Evolutionary conservation across 2,888 invertebrate species (phyloP).

Genomic region (Sinodicranocentrus sp.): DNA sequence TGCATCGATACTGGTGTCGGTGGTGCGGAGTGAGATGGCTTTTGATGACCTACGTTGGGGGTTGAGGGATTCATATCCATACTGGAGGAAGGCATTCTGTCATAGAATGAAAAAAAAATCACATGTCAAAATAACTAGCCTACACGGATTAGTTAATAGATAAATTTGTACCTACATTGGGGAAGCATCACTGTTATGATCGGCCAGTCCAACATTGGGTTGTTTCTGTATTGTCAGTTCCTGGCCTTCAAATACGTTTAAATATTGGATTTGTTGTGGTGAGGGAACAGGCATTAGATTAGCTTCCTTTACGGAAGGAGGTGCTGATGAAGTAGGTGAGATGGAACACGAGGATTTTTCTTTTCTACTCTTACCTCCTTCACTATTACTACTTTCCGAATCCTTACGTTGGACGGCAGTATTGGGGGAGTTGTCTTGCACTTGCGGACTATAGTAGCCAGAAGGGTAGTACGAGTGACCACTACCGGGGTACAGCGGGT

Average conservation of each 20-base stretch:
- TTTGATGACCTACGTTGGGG: constrained; percentile 77
- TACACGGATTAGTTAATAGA: too few relatives aligned
- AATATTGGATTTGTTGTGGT: constrained; percentile 96
- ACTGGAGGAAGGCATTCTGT: constrained; percentile 78
- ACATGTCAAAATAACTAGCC: neutral
- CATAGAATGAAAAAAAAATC: constrained; percentile 57
- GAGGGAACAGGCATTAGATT: constrained; percentile 97
- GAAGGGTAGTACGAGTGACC: constrained; percentile 74
- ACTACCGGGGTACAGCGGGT: constrained; percentile 74
- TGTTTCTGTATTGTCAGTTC: constrained; percentile 97
- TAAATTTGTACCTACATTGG: constrained; percentile 71
- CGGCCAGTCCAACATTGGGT: constrained; percentile 82
- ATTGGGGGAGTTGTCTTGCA: constrained; percentile 66
- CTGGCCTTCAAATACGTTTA: constrained; percentile 97
- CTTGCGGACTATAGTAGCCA: constrained; percentile 76
- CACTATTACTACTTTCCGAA: constrained; percentile 77
- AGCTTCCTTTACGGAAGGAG: constrained; percentile 85
- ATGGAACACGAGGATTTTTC: constrained; percentile 77
- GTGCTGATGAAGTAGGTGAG: constrained; percentile 77
- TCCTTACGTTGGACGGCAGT: constrained; percentile 78
- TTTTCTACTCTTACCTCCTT: constrained; percentile 76
- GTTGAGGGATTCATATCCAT: constrained; percentile 78
- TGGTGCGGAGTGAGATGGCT: constrained; percentile 79
- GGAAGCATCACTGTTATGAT: constrained; percentile 75
- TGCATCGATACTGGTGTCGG: constrained; percentile 81